phyloP scores from a whole-genome alignment of 2,888 invertebrate species.

The Parnassius glacialis region DNA sequence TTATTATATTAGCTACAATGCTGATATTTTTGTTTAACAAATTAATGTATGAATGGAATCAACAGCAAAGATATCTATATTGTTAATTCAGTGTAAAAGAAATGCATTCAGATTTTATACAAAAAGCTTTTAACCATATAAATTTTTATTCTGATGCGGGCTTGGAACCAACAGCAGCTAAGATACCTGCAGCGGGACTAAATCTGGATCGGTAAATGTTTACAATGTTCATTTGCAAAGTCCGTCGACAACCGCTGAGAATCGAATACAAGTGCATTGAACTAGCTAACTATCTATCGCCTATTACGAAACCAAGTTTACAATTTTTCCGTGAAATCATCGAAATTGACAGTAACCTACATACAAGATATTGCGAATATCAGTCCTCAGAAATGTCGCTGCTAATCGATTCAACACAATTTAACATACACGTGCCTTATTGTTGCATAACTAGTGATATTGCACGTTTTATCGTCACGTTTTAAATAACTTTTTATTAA shows the following conservation, averaged over 20 bases:
- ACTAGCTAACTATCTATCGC: constrained; percentile 15
- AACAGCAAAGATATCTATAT: no score
- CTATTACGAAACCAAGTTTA: constrained; percentile 19
- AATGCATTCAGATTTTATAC: no score
- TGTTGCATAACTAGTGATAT: not conserved
- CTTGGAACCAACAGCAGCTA: constrained; percentile 18
- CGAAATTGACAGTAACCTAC: constrained; percentile 28
- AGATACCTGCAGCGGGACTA: constrained; percentile 10
- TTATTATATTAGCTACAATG: no score
- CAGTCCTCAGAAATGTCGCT: constrained; percentile 8
- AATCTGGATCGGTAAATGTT: constrained; percentile 22
- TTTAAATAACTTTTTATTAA: not conserved
- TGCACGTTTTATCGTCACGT: not conserved
- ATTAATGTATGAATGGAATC: no score
- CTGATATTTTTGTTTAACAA: no score
- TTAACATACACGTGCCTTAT: not conserved
- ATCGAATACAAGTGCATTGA: constrained; percentile 22
- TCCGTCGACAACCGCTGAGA: constrained; percentile 12
- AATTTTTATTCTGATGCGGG: constrained; percentile 21
- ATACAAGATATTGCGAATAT: constrained; percentile 17
- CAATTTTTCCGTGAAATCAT: constrained; percentile 26
- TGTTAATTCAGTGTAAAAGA: no score
- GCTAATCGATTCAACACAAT: constrained; percentile 22
- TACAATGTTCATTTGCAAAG: constrained; percentile 22
- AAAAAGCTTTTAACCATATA: constrained; percentile 6